phyloP scores from a whole-genome alignment of 1,140 invertebrate genomes.

The Meloidogyne chitwoodi region DNA sequence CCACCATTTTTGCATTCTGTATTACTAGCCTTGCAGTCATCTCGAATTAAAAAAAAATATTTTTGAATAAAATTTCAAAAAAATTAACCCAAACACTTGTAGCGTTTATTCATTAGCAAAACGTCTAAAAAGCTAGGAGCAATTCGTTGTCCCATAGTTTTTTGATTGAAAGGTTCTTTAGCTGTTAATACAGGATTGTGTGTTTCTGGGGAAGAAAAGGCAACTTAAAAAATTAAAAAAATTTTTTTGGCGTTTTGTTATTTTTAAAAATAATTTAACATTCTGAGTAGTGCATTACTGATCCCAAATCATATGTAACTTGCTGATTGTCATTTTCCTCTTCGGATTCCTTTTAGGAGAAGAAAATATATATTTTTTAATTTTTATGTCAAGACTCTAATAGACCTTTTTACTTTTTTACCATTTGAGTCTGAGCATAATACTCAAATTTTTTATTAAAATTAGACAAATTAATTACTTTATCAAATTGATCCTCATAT shows the following conservation, averaged over 20 bases:
- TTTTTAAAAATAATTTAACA: background rate
- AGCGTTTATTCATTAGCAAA: slow-evolving; percentile 26
- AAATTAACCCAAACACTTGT: slow-evolving; percentile 25
- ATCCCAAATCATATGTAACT: slow-evolving; percentile 19
- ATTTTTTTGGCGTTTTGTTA: background rate
- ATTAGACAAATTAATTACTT: no score
- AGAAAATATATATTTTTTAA: background rate
- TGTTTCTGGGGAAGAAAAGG: slow-evolving; percentile 3
- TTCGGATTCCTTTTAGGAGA: slow-evolving; percentile 9
- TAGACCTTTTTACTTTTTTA: background rate
- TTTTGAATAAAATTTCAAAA: background rate
- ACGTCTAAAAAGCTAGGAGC: slow-evolving; percentile 22
- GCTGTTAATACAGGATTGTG: slow-evolving; percentile 20
- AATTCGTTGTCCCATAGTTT: slow-evolving; percentile 31
- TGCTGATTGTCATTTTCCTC: slow-evolving; percentile 24
- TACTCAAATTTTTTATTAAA: no score
- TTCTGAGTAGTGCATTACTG: slow-evolving; percentile 17
- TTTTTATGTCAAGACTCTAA: background rate
- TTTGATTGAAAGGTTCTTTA: slow-evolving; percentile 26
- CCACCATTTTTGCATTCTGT: slow-evolving; percentile 25
- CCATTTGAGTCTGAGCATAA: background rate
- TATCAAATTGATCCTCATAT: slow-evolving; percentile 8
- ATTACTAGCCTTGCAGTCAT: background rate
- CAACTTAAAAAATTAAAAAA: background rate
- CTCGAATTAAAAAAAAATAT: slow-evolving; percentile 20